phyloP scores from a whole-genome alignment of 92 coral and sea anemone genomes.

The Phymanthus crucifer region DNA sequence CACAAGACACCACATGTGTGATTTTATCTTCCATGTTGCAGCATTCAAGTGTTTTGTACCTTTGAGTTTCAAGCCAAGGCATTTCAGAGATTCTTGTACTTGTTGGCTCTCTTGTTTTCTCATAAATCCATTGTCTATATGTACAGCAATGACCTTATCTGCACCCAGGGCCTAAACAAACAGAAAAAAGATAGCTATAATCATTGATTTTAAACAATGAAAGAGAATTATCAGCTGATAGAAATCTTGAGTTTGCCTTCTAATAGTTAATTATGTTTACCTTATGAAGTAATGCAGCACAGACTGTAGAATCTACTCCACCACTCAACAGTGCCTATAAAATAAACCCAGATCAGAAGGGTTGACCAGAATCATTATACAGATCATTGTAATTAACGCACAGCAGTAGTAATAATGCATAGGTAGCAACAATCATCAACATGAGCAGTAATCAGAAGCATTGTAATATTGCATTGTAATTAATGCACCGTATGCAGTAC shows the following conservation, averaged over 20 bases:
- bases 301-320: slow-evolving; percentile 97
- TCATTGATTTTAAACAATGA: no score
- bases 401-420: neutral
- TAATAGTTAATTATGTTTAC: slow-evolving; percentile 14
- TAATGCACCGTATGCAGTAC: no score
- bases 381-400: no score
- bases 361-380: no score
- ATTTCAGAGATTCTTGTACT: slow-evolving; percentile 84
- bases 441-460: no score
- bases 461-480: no score
- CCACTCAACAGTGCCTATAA: slow-evolving; percentile 92
- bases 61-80: slow-evolving; percentile 83
- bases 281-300: slow-evolving; percentile 92
- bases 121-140: slow-evolving; percentile 97
- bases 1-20: no score
- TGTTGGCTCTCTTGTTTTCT: slow-evolving; percentile 90
- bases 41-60: slow-evolving; percentile 48
- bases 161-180: slow-evolving; percentile 76
- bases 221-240: no score
- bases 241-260: no score
- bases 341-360: neutral
- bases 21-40: neutral
- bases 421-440: no score
- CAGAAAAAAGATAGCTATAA: neutral
- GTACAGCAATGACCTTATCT: slow-evolving; percentile 90